Evolutionary conservation across 37 sponge, comb jelly and placozoan genomes (phyloP).

Genomic region (Hormiphora californensis): DNA sequence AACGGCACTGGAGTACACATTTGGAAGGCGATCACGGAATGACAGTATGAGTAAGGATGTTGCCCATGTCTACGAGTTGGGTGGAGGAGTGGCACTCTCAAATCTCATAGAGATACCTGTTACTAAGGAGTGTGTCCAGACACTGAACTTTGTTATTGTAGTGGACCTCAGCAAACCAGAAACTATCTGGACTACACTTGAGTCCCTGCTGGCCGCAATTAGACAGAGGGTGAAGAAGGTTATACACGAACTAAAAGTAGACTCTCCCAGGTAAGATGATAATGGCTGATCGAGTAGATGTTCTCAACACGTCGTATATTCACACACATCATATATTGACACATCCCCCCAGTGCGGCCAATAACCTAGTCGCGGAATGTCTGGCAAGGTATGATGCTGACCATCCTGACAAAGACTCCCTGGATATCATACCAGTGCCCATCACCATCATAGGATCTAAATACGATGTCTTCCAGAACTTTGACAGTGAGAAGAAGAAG

Average conservation of each 20-base stretch:
- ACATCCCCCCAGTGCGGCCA: neutral
- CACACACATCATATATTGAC: neutral
- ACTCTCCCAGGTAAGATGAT: slow-evolving; percentile 29
- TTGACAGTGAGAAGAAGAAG: slow-evolving; percentile 91
- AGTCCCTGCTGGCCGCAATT: slow-evolving; percentile 58
- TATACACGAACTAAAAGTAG: slow-evolving; percentile 8
- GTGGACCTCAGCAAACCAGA: slow-evolving; percentile 88
- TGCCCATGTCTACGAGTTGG: slow-evolving; percentile 88
- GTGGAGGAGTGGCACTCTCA: slow-evolving; percentile 81
- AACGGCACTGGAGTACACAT: slow-evolving; percentile 84
- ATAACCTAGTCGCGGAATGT: slow-evolving; percentile 6
- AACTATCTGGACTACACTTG: slow-evolving; percentile 74
- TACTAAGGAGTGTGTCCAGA: slow-evolving; percentile 6
- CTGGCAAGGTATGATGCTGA: slow-evolving; percentile 39
- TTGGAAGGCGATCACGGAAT: slow-evolving; percentile 70
- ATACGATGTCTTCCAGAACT: slow-evolving; percentile 87
- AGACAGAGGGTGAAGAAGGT: slow-evolving; percentile 40
- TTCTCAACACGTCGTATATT: no score
- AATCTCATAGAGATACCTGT: slow-evolving; percentile 62
- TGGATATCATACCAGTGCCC: slow-evolving; percentile 69
- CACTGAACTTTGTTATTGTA: slow-evolving; percentile 69
- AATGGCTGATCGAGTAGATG: no score
- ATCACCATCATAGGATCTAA: slow-evolving; percentile 82
- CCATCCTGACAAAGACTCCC: slow-evolving; percentile 70
- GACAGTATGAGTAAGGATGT: slow-evolving; percentile 72